These are phyloP conservation scores for Taenioides sp. DNA, from an alignment of 2,797 vertebrate genomes.

Conservation along the genomic window DNA sequence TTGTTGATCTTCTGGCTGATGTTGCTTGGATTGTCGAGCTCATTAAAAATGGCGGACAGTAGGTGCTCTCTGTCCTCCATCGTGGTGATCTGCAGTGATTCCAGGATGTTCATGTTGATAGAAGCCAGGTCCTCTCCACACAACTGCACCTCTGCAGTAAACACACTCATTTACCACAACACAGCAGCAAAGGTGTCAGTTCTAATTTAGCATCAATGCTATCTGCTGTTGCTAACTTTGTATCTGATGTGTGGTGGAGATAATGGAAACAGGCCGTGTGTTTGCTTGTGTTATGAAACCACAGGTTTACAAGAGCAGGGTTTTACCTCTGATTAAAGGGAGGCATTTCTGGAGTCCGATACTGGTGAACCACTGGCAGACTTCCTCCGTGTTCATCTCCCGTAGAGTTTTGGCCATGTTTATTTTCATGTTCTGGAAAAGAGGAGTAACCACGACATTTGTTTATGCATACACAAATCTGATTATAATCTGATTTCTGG, in stretches of 20 bases:
- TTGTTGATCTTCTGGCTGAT: slow-evolving; percentile 65
- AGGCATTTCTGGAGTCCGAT: slow-evolving; percentile 75
- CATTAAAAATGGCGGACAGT: slow-evolving; percentile 76
- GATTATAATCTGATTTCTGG: neutral
- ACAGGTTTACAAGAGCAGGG: slow-evolving; percentile 18
- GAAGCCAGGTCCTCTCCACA: slow-evolving; percentile 74
- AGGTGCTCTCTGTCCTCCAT: slow-evolving; percentile 73
- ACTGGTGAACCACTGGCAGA: slow-evolving; percentile 79
- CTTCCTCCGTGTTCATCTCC: slow-evolving; percentile 75
- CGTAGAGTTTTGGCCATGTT: slow-evolving; percentile 69
- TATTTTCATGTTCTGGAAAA: slow-evolving; percentile 58
- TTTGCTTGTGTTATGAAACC: slow-evolving; percentile 21
- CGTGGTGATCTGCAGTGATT: slow-evolving; percentile 67
- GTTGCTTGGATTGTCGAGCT: slow-evolving; percentile 72
- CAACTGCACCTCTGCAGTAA: slow-evolving; percentile 70
- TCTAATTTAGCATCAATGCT: slow-evolving; percentile 7
- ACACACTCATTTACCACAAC: slow-evolving; percentile 8
- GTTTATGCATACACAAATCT: neutral
- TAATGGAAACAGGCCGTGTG: slow-evolving; percentile 17
- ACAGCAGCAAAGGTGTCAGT: neutral
- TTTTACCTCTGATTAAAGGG: slow-evolving; percentile 77
- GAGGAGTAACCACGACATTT: slow-evolving; percentile 1
- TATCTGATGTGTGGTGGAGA: slow-evolving; percentile 22
- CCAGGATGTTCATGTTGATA: slow-evolving; percentile 69
- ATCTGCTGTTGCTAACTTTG: slow-evolving; percentile 13